Evolutionary conservation across 1,140 invertebrate genomes (phyloP).

Genomic region (Babylonia areolata): DNA sequence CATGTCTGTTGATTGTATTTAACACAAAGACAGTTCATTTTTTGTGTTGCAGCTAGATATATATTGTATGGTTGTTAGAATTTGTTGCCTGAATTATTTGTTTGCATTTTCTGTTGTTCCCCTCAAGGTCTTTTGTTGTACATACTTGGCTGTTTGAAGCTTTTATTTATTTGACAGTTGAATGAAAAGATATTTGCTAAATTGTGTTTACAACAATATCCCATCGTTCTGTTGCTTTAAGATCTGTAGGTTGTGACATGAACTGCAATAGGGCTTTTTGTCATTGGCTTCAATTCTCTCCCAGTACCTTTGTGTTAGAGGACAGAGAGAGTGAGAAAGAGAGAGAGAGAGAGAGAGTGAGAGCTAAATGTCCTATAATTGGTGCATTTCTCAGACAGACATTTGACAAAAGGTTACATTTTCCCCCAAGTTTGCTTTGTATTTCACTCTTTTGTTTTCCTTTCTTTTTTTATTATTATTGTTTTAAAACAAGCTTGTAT

Average conservation of each 20-base stretch:
- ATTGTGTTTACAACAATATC: not conserved
- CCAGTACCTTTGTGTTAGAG: not conserved
- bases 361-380: no score
- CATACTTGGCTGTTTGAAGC: not conserved
- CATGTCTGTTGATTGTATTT: no score
- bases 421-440: not conserved
- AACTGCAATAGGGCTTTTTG: not conserved
- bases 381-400: not conserved
- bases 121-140: not conserved
- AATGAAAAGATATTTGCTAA: conserved; percentile 8
- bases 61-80: not conserved
- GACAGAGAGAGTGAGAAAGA: not conserved
- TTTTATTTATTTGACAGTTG: not conserved
- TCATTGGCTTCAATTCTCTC: not conserved
- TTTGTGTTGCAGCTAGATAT: not conserved
- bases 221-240: conserved; percentile 14
- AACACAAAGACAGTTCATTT: no score
- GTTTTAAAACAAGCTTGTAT: not conserved
- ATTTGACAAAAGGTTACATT: not conserved
- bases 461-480: not conserved
- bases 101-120: not conserved
- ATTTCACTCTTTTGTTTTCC: not conserved
- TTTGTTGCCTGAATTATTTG: not conserved
- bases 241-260: conserved; percentile 6
- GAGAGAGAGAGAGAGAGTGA: not conserved